A percentile compares a stretch with the other conserved stretches of the same genome.
Conservation (phyloP, 1,140 invertebrate genomes). For the Metopolophium dirhodum region DNA sequence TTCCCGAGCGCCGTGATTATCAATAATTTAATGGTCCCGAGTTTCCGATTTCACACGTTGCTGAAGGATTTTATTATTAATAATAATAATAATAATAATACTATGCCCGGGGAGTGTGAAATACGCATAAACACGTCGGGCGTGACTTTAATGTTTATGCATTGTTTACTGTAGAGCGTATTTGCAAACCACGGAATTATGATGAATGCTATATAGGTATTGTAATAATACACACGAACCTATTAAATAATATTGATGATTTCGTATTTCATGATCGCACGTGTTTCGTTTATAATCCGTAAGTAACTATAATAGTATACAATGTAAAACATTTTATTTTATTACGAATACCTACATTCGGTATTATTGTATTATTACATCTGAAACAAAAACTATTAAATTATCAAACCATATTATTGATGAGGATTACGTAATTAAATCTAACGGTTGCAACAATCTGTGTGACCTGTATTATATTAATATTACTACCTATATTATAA, state of each 20-base stretch:
- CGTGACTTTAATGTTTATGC: not conserved
- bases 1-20: not conserved
- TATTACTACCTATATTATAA: not conserved
- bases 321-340: not conserved
- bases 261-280: not conserved
- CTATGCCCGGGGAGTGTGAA: not conserved
- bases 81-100: conserved; percentile 8
- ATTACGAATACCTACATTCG: not conserved
- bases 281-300: not conserved
- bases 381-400: not conserved
- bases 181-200: not conserved
- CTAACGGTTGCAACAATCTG: not conserved
- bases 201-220: not conserved
- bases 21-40: not conserved
- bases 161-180: not conserved
- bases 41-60: not conserved
- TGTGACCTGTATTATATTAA: not conserved
- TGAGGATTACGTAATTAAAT: not conserved
- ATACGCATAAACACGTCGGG: not conserved
- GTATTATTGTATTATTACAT: not conserved
- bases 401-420: not conserved
- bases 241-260: not conserved
- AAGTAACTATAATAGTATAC: not conserved
- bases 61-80: not conserved
- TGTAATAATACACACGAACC: not conserved